These are phyloP conservation scores for Chionoecetes opilio DNA, from an alignment of 1,140 invertebrate species.

Conservation along the genomic window DNA sequence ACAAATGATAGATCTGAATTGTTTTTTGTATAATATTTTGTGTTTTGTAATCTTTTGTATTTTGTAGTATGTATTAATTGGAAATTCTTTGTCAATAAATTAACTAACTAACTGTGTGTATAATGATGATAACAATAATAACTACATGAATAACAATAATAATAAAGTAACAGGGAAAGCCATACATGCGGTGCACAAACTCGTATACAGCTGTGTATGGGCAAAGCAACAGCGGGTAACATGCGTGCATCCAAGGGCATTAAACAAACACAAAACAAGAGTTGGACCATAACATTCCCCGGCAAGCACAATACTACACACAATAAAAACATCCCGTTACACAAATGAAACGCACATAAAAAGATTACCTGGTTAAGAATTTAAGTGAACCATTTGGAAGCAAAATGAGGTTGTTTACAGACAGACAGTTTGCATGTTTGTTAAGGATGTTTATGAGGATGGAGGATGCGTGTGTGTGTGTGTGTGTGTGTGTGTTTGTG, in stretches of 20 bases:
- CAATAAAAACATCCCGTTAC: not conserved
- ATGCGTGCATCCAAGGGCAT: no score
- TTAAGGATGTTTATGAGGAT: not conserved
- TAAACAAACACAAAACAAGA: not conserved
- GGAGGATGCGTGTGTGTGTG: not conserved
- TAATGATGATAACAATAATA: not conserved
- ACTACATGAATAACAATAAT: slow-evolving; percentile 7
- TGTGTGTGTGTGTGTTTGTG: not conserved
- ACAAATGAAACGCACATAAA: not conserved
- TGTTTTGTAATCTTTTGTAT: no score
- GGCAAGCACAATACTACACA: not conserved
- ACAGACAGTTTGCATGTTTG: not conserved
- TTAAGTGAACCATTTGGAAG: not conserved
- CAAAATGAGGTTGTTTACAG: not conserved
- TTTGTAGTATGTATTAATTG: no score
- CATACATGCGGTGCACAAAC: no score
- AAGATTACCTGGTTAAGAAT: not conserved
- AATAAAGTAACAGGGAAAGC: not conserved
- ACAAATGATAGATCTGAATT: no score
- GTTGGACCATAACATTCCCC: not conserved
- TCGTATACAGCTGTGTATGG: no score
- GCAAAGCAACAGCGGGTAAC: no score
- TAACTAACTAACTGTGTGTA: no score
- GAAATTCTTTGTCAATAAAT: no score
- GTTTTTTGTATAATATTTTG: no score